A percentile compares a stretch with the other conserved stretches of the same genome.
phyloP scores from a whole-genome alignment of 2,888 invertebrate species.

The Eulithis prunata region DNA sequence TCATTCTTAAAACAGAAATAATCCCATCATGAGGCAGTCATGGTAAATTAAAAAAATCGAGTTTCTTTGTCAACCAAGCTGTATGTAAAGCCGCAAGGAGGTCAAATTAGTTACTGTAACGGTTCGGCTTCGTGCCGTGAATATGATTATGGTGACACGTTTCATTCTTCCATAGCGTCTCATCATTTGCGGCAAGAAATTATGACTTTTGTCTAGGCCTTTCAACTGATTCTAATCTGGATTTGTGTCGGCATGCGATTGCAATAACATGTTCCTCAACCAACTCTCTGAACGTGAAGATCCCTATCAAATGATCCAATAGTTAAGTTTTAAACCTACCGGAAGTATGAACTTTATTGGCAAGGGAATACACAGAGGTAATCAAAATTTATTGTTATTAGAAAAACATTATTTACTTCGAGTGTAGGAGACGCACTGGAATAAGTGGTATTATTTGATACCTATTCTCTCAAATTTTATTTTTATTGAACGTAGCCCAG shows the following conservation, averaged over 20 bases:
- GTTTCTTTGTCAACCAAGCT: slow-evolving; percentile 26
- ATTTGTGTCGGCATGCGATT: background rate
- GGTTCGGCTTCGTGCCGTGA: slow-evolving; percentile 63
- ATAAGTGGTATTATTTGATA: slow-evolving; percentile 16
- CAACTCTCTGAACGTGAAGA: too few species aligned
- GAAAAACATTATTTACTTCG: slow-evolving; percentile 22
- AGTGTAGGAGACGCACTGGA: too few species aligned
- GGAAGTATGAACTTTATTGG: slow-evolving; percentile 25
- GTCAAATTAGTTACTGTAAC: slow-evolving; percentile 75
- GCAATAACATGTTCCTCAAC: background rate
- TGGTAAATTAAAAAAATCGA: background rate
- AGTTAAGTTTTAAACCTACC: slow-evolving; percentile 11
- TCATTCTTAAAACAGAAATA: too few species aligned
- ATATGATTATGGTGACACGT: slow-evolving; percentile 55
- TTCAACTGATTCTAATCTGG: background rate
- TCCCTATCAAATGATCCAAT: too few species aligned
- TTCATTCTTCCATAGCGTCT: slow-evolving; percentile 34
- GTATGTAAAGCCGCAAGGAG: slow-evolving; percentile 63
- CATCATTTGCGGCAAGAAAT: slow-evolving; percentile 19
- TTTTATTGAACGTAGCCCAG: slow-evolving; percentile 11
- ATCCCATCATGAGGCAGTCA: too few species aligned
- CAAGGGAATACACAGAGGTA: slow-evolving; percentile 17
- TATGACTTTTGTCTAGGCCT: slow-evolving; percentile 3
- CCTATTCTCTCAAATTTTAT: slow-evolving; percentile 4
- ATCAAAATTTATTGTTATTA: slow-evolving; percentile 32